phyloP scores from a whole-genome alignment of 2,113 vertebrate species.

The Megaceryle torquata region DNA sequence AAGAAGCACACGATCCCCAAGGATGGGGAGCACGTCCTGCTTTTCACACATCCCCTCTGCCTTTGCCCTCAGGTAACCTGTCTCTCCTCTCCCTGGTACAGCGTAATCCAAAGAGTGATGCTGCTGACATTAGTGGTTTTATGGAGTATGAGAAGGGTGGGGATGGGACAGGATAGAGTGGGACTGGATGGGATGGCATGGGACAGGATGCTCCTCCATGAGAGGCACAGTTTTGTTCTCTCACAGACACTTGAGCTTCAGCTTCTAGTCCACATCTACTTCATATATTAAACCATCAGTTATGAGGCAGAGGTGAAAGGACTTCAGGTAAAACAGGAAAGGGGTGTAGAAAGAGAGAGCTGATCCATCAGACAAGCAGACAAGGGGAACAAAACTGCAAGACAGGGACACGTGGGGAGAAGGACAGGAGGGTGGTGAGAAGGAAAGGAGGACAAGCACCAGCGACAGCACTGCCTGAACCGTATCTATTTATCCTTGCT shows the following conservation, averaged over 20 bases:
- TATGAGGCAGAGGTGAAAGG: neutral
- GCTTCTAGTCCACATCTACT: neutral
- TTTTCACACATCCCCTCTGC: neutral
- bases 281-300: neutral
- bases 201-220: neutral
- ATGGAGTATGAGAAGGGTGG: accelerated
- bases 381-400: neutral
- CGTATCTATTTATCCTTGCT: neutral
- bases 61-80: neutral
- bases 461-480: neutral
- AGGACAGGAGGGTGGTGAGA: neutral
- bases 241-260: neutral
- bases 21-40: neutral
- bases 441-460: neutral
- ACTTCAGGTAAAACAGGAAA: neutral
- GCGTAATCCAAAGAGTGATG: neutral
- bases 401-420: accelerated
- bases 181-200: neutral
- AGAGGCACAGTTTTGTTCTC: neutral
- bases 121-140: neutral
- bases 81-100: neutral
- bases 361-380: neutral
- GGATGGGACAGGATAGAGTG: neutral
- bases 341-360: neutral
- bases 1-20: accelerated